Percentiles rank a stretch among this genome's conserved stretches.
These are phyloP conservation scores for Cynocephalus volans DNA, from an alignment of 2,113 vertebrate species.

Conservation along the genomic window DNA sequence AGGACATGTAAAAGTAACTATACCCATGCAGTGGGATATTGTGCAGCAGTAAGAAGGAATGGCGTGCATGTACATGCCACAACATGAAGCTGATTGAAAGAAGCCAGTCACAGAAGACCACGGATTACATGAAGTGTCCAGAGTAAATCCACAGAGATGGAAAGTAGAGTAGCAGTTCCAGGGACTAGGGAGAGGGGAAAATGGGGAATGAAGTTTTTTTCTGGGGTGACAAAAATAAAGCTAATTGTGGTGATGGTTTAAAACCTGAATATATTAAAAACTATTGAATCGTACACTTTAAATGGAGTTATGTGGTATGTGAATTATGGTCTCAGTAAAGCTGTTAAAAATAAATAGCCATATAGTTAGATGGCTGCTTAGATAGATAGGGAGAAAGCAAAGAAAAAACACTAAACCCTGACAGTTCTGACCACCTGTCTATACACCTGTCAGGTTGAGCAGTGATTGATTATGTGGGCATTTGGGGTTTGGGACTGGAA, in stretches of 20 bases:
- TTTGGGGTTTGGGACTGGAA: not conserved
- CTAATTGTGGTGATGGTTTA: too few relatives aligned
- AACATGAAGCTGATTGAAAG: not conserved
- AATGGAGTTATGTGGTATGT: not conserved
- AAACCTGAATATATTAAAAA: not conserved
- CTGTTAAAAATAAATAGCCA: not conserved
- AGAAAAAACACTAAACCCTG: not conserved
- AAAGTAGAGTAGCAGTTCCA: not conserved
- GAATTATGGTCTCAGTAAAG: not conserved
- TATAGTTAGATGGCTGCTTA: not conserved
- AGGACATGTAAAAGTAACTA: too few relatives aligned
- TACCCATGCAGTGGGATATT: rapidly evolving
- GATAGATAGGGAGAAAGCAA: not conserved
- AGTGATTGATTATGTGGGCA: rapidly evolving
- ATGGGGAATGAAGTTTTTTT: not conserved
- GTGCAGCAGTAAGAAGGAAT: rapidly evolving
- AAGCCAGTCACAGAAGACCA: not conserved
- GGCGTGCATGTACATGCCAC: not conserved
- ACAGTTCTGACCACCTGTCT: not conserved
- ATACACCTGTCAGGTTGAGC: not conserved
- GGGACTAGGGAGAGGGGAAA: not conserved
- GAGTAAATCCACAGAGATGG: not conserved
- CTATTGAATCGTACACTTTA: not conserved
- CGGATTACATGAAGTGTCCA: rapidly evolving
- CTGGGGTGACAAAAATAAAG: not conserved